Percentiles rank a stretch among this genome's conserved stretches.
phyloP scores from a whole-genome alignment of 2,797 vertebrate species.

The Lepilemur septentrionalis region DNA sequence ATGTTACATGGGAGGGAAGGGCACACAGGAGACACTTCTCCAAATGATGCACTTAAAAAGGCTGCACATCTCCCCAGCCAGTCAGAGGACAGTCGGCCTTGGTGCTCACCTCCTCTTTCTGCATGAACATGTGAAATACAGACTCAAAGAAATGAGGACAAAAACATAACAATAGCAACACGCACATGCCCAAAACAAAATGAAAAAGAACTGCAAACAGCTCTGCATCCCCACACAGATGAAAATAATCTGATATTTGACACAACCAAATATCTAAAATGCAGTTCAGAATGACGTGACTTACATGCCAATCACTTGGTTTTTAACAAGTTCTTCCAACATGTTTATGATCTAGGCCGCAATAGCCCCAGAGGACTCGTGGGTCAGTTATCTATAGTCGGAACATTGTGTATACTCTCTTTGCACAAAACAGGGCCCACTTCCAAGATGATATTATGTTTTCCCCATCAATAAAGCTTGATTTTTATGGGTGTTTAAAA shows the following conservation, averaged over 20 bases:
- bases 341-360: background rate
- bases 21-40: background rate
- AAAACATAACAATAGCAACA: background rate
- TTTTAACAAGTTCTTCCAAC: background rate
- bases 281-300: background rate
- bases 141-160: background rate
- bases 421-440: slow-evolving; percentile 29
- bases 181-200: background rate
- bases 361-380: slow-evolving; percentile 22
- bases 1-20: background rate
- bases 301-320: background rate
- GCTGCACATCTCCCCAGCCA: background rate
- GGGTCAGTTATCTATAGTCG: slow-evolving; percentile 40
- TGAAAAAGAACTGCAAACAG: background rate
- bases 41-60: rapidly evolving
- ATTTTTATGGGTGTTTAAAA: slow-evolving; percentile 76
- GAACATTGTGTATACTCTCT: slow-evolving; percentile 30
- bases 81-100: background rate
- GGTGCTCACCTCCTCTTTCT: background rate
- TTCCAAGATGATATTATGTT: slow-evolving; percentile 64
- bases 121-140: background rate
- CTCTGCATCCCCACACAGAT: background rate
- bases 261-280: background rate
- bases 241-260: background rate
- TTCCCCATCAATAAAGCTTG: slow-evolving; percentile 58